phyloP scores from a whole-genome alignment of 2,113 vertebrate genomes.

The Nesoenas mayeri region DNA sequence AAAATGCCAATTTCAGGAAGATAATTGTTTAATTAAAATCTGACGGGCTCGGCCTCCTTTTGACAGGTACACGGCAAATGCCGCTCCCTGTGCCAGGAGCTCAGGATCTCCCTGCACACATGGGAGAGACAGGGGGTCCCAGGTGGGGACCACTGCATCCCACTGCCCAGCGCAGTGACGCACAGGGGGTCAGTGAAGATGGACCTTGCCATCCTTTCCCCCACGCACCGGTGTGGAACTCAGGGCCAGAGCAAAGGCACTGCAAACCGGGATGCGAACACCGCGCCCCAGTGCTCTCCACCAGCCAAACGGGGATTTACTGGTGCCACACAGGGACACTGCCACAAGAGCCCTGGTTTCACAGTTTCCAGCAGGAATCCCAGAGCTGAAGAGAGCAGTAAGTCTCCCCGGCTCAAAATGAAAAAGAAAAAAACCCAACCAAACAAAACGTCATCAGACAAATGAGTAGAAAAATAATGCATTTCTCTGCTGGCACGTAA shows the following conservation, averaged over 20 bases:
- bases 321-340: not conserved
- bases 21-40: conserved; percentile 67
- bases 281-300: not conserved
- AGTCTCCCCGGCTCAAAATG: not conserved
- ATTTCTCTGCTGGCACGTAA: conserved; percentile 22
- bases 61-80: not conserved
- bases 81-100: accelerated
- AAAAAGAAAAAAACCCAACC: not conserved
- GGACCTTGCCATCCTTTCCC: not conserved
- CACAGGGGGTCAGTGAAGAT: accelerated
- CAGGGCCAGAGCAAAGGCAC: not conserved
- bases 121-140: not conserved
- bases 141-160: not conserved
- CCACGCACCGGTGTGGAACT: accelerated
- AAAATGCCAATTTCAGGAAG: conserved; percentile 7
- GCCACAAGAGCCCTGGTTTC: accelerated
- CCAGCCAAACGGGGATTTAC: not conserved
- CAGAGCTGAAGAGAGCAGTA: not conserved
- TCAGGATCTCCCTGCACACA: not conserved
- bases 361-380: not conserved
- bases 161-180: accelerated
- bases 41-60: conserved; percentile 10
- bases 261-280: not conserved
- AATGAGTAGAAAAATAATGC: conserved; percentile 50
- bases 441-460: conserved; percentile 13